Base-by-base conservation (phyloP, 2,113 vertebrate genomes). In the Elaphurus davidianus region DNA sequence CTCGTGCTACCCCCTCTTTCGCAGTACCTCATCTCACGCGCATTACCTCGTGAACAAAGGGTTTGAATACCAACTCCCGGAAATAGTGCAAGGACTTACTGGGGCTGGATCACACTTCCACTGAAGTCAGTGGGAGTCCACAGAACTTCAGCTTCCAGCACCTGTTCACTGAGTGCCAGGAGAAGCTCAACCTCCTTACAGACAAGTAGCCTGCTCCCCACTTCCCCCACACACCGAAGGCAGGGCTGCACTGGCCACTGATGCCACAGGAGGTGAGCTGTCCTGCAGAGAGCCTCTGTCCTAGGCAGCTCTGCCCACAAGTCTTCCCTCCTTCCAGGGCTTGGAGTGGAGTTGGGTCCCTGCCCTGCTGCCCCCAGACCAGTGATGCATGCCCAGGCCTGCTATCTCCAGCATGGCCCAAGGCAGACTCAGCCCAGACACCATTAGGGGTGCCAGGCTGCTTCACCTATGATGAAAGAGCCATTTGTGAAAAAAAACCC, bases 21-120 rank as follows among this genome's bases (percentile, higher is more conserved):
- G 0, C 8, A 1, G 33, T 71, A 71, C 17, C n/a, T 36, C n/a
- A n/a, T 71, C n/a, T 23, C 19, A 8, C 0, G 1, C 2, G 5
- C 19, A 71, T 36, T 71, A 71, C 64, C n/a, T 71, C 19, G 1
- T 36, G 19, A 71, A 21, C 64, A 71, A 36, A 36, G 10, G n/a
- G 9, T 71, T 21, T 71, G n/a, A 71, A 36, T 71, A 71, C n/a
- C 19, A 12, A 71, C 19, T 36, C 64, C 64, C 1, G 2, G n/a
- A 71, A 71, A 71, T 71, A 36, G n/a, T 71, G n/a, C n/a, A 71
- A 71, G 64, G 67, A 71, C 2, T 23, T 21, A 71, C 10, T 71
- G 9, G n/a, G n/a, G 67, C 19, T 71, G 67, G n/a, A 36, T 40
- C 67, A 71, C 64, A 71, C n/a, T 19, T 71, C 19, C 17, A 71